These are phyloP conservation scores for Scophthalmus maximus DNA, from an alignment of 2,113 vertebrate genomes.

Conservation along the genomic window DNA sequence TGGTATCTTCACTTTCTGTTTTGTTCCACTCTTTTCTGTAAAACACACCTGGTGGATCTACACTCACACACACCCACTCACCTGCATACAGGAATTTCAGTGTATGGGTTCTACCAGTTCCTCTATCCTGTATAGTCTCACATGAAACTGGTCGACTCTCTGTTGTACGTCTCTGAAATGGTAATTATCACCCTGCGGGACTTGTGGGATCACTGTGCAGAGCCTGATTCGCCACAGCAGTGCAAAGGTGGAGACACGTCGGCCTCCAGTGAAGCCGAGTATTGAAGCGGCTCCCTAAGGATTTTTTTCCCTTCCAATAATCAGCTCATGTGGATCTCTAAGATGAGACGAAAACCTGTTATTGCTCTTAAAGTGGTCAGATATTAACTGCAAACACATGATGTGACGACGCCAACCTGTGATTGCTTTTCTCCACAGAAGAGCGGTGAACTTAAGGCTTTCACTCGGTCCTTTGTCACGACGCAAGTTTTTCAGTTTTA, in stretches of 20 bases:
- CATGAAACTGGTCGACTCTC: constrained; percentile 15
- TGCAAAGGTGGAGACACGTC: constrained; percentile 18
- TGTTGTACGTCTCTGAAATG: constrained; percentile 42
- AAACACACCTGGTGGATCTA: not conserved
- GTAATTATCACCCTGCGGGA: constrained; percentile 48
- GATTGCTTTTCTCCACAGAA: not conserved
- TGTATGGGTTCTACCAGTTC: constrained; percentile 26
- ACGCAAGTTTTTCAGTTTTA: too few species aligned
- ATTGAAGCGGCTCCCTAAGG: not conserved
- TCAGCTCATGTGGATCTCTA: not conserved
- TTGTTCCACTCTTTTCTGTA: not conserved
- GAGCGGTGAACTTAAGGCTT: too few species aligned
- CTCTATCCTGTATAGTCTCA: not conserved
- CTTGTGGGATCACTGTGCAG: constrained; percentile 4
- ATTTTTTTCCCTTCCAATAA: not conserved
- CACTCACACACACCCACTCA: not conserved
- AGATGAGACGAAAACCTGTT: constrained; percentile 2
- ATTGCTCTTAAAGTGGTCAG: not conserved
- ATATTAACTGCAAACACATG: not conserved
- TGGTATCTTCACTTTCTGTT: not conserved
- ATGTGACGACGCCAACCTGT: not conserved
- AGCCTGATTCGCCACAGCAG: constrained; percentile 15
- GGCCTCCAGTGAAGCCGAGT: constrained; percentile 5
- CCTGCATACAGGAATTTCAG: not conserved
- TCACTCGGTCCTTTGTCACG: too few species aligned